Evolutionary conservation across 2,797 vertebrate species (phyloP).

Genomic region (Apogon hyalosoma): DNA sequence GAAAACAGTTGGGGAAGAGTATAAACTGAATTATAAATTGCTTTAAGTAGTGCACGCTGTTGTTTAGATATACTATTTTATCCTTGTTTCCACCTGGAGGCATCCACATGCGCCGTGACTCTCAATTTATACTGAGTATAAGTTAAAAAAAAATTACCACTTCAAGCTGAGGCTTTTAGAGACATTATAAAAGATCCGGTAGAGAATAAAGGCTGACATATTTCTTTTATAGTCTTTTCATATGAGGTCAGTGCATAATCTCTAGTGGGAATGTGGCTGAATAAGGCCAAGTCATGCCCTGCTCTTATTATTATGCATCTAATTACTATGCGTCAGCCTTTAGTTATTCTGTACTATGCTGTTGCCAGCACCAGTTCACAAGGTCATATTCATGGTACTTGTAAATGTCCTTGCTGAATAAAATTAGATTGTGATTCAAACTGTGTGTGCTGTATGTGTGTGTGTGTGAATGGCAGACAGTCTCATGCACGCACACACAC

Average conservation of each 20-base stretch:
- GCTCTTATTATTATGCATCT: conserved; percentile 67
- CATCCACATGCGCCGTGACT: conserved; percentile 15
- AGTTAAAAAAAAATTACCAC: conserved; percentile 32
- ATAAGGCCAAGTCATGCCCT: conserved; percentile 68
- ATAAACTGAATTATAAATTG: conserved; percentile 31
- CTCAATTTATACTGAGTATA: conserved; percentile 10
- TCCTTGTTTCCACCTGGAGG: conserved; percentile 18
- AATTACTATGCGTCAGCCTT: conserved; percentile 62
- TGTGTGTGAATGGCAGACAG: conserved; percentile 35
- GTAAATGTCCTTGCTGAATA: conserved; percentile 75
- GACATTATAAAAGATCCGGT: conserved; percentile 46
- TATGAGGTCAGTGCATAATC: conserved; percentile 58
- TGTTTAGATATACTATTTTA: conserved; percentile 5
- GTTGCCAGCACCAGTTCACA: conserved; percentile 65
- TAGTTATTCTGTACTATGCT: conserved; percentile 55
- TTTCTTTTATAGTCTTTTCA: conserved; percentile 61
- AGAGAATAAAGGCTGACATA: conserved; percentile 58
- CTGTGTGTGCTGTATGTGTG: conserved; percentile 35
- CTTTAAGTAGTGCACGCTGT: conserved; percentile 9
- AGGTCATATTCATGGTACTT: conserved; percentile 73
- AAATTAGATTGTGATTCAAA: conserved; percentile 70
- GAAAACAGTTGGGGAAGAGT: conserved; percentile 19
- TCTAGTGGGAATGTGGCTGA: conserved; percentile 66
- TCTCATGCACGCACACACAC: background rate
- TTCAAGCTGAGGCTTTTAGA: conserved; percentile 40